Base-by-base conservation (phyloP, 2,797 vertebrate species). In the Sebastes oblongus region DNA sequence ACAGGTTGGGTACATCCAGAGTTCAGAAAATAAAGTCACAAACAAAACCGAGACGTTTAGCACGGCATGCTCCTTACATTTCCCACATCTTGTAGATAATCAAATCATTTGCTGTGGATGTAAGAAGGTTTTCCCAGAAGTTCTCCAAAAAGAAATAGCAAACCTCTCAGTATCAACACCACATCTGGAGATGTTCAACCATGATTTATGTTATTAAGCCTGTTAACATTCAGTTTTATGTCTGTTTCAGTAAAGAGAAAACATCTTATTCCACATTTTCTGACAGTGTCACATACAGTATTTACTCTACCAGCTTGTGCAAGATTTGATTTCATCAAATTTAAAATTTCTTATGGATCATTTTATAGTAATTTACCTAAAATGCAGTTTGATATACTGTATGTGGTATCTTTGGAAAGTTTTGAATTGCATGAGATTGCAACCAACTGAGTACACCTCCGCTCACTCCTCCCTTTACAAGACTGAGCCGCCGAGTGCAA, bases 21-120 rank as follows among this genome's bases (percentile, higher is more conserved):
- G 66, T 85, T 82, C 50, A 73, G 59, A 58, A 81, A 84, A 83
- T 62, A 76, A 67, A 84, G 29, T 77, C 78, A 29, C 34, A 77
- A 72, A 75, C 50, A 65, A 78, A 87, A 76, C 36, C 58, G 34
- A 64, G 52, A 29, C 6, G 16, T 55, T 66, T 24, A 34, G 20
- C 30, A 13, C 1, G 0, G 4, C 54, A 39, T 30, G 11, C 50
- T 74, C 11, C 64, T 69, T 4, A 58, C 8, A n/a, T 42, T 56
- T 27, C 22, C 11, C n/a, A 65, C 72, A 32, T 81, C 5, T 42
- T 65, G 9, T 5, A 39, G 20, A 66, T n/a, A 13, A 34, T 75
- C 52, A 65, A 22, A 72, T 62, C 8, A 68, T 5, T 34, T 9
- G 4, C 12, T 13, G 6, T 12, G 24, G n/a, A 46, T 6, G 32